phyloP scores from a whole-genome alignment of 2,888 invertebrate species.

The Salticus scenicus region DNA sequence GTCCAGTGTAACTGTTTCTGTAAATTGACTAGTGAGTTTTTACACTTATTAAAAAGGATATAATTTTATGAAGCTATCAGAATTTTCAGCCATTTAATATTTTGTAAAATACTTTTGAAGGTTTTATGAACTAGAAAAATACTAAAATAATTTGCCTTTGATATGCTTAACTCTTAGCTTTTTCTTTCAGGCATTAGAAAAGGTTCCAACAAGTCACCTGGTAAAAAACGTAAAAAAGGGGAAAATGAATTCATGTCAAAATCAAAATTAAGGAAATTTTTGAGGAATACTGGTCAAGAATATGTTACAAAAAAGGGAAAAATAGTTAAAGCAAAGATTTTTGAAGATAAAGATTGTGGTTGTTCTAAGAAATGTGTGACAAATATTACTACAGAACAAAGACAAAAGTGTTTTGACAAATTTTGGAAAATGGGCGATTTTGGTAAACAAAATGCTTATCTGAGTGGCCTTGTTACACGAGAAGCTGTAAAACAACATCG shows the following conservation, averaged over 20 bases:
- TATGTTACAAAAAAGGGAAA: constrained; percentile 60
- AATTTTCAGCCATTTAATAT: too few species aligned
- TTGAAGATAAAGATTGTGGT: constrained; percentile 64
- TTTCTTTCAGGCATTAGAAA: constrained; percentile 54
- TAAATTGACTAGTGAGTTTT: too few species aligned
- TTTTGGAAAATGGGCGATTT: constrained; percentile 68
- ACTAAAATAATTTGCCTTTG: too few species aligned
- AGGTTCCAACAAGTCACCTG: constrained; percentile 37
- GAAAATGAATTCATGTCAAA: constrained; percentile 56
- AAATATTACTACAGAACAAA: constrained; percentile 49
- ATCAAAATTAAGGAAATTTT: constrained; percentile 51
- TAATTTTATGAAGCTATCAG: too few species aligned
- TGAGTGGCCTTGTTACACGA: constrained; percentile 62
- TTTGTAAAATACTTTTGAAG: too few species aligned
- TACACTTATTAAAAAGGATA: too few species aligned
- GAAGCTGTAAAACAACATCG: constrained; percentile 62
- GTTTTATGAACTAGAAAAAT: too few species aligned
- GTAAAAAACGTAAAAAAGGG: constrained; percentile 44
- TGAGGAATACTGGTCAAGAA: constrained; percentile 57
- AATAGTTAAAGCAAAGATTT: constrained; percentile 57
- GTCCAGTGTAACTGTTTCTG: too few species aligned
- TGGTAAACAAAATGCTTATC: constrained; percentile 63
- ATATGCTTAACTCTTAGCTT: too few species aligned
- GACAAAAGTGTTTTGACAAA: constrained; percentile 60
- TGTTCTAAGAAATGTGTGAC: constrained; percentile 45